Base-by-base conservation (phyloP, 2,888 invertebrate genomes). In the Aleiodes testaceus region DNA sequence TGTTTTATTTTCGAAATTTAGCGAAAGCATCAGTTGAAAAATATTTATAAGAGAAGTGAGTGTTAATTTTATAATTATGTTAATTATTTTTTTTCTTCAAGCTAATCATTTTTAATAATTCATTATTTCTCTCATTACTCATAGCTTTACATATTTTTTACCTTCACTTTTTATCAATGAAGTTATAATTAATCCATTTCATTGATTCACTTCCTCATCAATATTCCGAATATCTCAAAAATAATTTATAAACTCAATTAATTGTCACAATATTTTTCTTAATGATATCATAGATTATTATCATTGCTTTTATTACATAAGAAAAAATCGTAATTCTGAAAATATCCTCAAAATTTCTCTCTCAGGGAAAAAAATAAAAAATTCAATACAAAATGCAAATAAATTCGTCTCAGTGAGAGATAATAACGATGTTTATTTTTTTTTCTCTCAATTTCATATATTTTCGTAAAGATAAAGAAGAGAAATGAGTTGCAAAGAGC, bases 391-490 rank as follows among this genome's bases (percentile, higher is more conserved):
- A 59, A 9, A 42, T 36, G 36, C 36, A 36, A 36, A 36, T 36
- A 11, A 36, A 36, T 36, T 36, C 16, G 42, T 59, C 42, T 42
- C 59, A 53, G 59, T 16, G 59, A 59, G 42, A 59, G 59, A 59
- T 59, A 26, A 53, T 53, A 53, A 20, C n/a, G 26, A 26, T 53
- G 26, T 26, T 14, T 26, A 26, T 53, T 53, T 50, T 50, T 16
- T 50, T 16, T 49, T 55, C 36, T 16, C 42, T 42, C 18, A 59
- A 59, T 59, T 59, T 16, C 59, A 36, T 59, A 30, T 59, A 18
- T 20, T 42, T 59, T 59, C 16, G 26, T 55, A 11, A 42, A 59
- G 59, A 59, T 59, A 59, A 59, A 49, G 42, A 18, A 42, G 59
- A 36, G 59, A 59, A 59, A 59, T 59, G 59, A 42, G 42, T 42